A percentile compares a stretch with the other conserved stretches of the same genome.
These are phyloP conservation scores for Otis tarda DNA, from an alignment of 2,113 vertebrate species.

Conservation along the genomic window DNA sequence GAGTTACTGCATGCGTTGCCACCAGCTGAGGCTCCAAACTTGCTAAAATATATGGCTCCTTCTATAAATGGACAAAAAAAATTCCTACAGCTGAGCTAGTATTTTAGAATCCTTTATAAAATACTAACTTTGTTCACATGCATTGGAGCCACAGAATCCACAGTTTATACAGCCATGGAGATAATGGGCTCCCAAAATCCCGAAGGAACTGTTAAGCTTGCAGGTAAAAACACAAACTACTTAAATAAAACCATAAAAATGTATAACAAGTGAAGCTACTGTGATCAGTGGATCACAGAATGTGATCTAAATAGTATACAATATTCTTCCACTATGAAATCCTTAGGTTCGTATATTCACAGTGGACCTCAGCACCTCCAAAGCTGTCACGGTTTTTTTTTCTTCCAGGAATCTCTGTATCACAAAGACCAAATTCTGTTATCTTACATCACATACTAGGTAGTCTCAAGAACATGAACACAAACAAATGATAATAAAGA, in stretches of 20 bases:
- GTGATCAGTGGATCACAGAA: not conserved
- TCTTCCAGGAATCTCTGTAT: not conserved
- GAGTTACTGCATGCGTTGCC: not conserved
- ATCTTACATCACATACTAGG: not conserved
- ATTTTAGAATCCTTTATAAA: not conserved
- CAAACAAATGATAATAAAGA: not conserved
- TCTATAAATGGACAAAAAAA: not conserved
- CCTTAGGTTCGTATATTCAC: not conserved
- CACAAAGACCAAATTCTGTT: not conserved
- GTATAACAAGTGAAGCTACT: not conserved
- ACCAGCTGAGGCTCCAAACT: constrained; percentile 1
- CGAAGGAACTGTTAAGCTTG: not conserved
- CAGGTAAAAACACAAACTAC: not conserved
- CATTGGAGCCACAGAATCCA: not conserved
- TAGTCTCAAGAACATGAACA: not conserved
- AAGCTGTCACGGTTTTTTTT: not conserved
- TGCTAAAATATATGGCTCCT: constrained; percentile 2
- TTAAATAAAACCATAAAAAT: not conserved
- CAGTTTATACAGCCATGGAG: not conserved
- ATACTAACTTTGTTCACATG: not conserved
- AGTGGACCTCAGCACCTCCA: not conserved
- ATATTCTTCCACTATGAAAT: not conserved
- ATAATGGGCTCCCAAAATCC: not conserved
- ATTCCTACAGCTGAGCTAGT: not conserved
- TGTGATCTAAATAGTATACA: not conserved